Percentiles rank a stretch among this genome's conserved stretches.
Conservation (phyloP, 1,140 invertebrate species). For the Scaptomyza pallida region DNA sequence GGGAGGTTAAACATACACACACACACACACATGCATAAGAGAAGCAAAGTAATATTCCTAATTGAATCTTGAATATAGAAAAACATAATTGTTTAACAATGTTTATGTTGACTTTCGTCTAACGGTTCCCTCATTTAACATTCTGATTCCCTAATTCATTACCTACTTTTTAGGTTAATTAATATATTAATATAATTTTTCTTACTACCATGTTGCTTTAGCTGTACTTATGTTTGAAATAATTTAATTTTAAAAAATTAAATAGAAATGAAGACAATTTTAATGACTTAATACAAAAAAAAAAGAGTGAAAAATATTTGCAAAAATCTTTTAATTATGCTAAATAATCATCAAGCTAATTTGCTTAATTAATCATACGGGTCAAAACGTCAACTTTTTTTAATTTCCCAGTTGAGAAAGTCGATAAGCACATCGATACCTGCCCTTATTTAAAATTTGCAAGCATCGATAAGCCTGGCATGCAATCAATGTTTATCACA, state of each 20-base stretch:
- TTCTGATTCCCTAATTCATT: constrained; percentile 18
- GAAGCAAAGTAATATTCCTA: constrained; percentile 58
- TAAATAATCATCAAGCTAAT: no score
- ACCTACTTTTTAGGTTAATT: constrained; percentile 27
- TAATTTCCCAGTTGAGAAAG: not conserved
- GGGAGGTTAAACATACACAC: constrained; percentile 41
- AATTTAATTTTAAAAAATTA: constrained; percentile 56
- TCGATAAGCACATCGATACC: not conserved
- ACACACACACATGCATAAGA: not conserved
- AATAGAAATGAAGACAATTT: constrained; percentile 60
- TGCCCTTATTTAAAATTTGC: not conserved
- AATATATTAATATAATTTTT: constrained; percentile 5
- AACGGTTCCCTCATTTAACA: constrained; percentile 24
- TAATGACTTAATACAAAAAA: constrained; percentile 45
- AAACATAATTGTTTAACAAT: constrained; percentile 75
- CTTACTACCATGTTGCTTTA: constrained; percentile 54
- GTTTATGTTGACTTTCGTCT: constrained; percentile 35
- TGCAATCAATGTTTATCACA: constrained; percentile 5
- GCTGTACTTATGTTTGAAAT: constrained; percentile 63
- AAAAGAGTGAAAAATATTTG: constrained; percentile 2
- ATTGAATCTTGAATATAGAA: constrained; percentile 72
- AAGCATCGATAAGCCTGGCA: constrained; percentile 12
- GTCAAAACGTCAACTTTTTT: not conserved
- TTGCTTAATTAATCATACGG: no score
- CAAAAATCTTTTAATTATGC: not conserved